Conservation (phyloP, 2,888 invertebrate genomes). For the Junonia oenone region DNA sequence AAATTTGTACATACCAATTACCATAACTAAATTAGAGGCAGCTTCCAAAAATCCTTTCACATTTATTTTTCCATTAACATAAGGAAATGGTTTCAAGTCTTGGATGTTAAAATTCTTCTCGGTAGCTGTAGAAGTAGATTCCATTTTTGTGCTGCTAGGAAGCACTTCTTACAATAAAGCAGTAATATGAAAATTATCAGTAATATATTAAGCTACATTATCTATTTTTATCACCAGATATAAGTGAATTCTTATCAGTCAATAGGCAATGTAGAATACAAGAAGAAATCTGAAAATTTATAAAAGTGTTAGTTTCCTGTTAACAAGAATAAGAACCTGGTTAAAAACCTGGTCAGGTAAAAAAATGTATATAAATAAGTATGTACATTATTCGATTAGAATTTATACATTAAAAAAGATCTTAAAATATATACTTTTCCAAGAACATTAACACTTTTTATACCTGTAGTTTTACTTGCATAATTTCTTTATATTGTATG, state of each 20-base stretch:
- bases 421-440: too few relatives aligned
- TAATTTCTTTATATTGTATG: too few relatives aligned
- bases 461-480: too few relatives aligned
- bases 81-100: conserved; percentile 70
- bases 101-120: conserved; percentile 37
- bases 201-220: conserved; percentile 16
- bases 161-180: conserved; percentile 13
- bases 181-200: conserved; percentile 7
- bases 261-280: conserved; percentile 5
- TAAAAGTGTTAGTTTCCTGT: background rate
- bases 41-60: conserved; percentile 81
- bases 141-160: conserved; percentile 41
- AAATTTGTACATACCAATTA: conserved; percentile 79
- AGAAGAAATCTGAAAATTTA: conserved; percentile 16
- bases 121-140: conserved; percentile 38
- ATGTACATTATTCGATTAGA: too few relatives aligned
- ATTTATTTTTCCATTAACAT: conserved; percentile 78
- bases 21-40: conserved; percentile 78
- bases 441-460: too few relatives aligned
- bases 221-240: conserved; percentile 18
- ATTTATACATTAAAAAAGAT: too few relatives aligned
- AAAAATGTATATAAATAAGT: too few relatives aligned
- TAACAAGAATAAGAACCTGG: background rate
- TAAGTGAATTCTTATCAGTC: conserved; percentile 22
- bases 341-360: too few relatives aligned